Conservation (phyloP, 1,140 invertebrate genomes). For the Arctopsyche grandis region DNA sequence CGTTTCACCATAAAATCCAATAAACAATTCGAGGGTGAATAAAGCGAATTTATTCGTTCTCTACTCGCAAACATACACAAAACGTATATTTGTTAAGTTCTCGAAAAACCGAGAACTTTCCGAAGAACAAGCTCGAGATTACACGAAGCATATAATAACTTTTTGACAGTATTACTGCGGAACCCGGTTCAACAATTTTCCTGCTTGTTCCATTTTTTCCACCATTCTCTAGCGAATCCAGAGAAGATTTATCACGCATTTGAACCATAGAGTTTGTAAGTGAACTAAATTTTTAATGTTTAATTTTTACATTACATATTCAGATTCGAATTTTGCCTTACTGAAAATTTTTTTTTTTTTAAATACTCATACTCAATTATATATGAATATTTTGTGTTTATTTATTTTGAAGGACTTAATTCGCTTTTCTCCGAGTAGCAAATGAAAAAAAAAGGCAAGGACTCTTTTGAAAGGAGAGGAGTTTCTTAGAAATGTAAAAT, state of each 20-base stretch:
- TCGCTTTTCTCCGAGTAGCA: neutral
- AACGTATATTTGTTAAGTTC: neutral
- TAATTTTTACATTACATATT: too few relatives aligned
- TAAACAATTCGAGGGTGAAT: slow-evolving; percentile 11
- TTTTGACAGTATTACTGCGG: slow-evolving; percentile 13
- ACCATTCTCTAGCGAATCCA: neutral
- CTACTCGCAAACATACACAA: neutral
- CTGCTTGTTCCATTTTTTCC: neutral
- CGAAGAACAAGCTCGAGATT: neutral
- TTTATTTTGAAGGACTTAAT: neutral
- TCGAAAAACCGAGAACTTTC: too few relatives aligned
- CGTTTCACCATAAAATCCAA: neutral
- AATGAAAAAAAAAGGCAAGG: neutral
- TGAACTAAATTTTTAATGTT: too few relatives aligned
- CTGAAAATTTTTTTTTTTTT: neutral
- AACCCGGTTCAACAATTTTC: neutral
- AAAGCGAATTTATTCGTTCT: neutral
- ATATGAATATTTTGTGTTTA: too few relatives aligned
- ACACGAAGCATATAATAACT: slow-evolving; percentile 22
- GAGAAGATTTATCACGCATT: neutral
- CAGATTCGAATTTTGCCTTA: too few relatives aligned
- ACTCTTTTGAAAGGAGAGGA: neutral
- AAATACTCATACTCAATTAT: too few relatives aligned
- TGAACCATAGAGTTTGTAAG: too few relatives aligned
- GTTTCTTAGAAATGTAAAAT: neutral